A percentile compares a stretch with the other conserved stretches of the same genome.
phyloP scores from a whole-genome alignment of 2,888 invertebrate genomes.

The Endomychus coccineus region DNA sequence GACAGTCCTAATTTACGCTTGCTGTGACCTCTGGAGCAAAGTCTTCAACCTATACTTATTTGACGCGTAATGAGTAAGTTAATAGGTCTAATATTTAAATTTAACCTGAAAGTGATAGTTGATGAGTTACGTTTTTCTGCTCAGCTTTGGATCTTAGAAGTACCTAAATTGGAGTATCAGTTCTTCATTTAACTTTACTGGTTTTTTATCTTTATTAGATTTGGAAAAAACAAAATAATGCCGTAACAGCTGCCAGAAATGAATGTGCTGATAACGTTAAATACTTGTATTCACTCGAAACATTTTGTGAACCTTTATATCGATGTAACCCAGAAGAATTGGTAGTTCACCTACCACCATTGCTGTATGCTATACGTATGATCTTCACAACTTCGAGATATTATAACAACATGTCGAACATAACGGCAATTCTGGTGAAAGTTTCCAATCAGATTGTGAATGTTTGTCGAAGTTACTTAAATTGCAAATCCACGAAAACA shows the following conservation, averaged over 20 bases:
- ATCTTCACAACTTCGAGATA: conserved; percentile 71
- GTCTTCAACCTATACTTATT: too few relatives aligned
- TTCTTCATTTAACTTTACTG: too few relatives aligned
- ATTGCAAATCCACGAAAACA: conserved; percentile 56
- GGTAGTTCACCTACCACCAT: conserved; percentile 62
- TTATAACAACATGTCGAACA: conserved; percentile 72
- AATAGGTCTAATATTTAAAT: too few relatives aligned
- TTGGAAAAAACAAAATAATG: conserved; percentile 69
- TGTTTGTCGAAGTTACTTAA: conserved; percentile 70
- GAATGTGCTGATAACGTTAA: conserved; percentile 82
- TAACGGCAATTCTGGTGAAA: conserved; percentile 73
- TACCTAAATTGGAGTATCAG: too few relatives aligned
- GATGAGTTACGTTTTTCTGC: too few relatives aligned
- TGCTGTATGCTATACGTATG: conserved; percentile 75
- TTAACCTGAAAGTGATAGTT: too few relatives aligned
- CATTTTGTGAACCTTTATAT: conserved; percentile 78
- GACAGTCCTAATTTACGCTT: too few relatives aligned
- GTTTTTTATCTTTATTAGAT: conserved; percentile 46
- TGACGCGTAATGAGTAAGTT: too few relatives aligned
- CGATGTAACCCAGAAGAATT: conserved; percentile 64
- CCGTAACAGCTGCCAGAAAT: conserved; percentile 69
- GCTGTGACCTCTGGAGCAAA: too few relatives aligned
- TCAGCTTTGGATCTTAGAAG: too few relatives aligned
- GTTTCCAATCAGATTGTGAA: conserved; percentile 86
- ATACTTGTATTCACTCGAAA: conserved; percentile 76